Percentiles rank a stretch among this genome's conserved stretches.
Evolutionary conservation across 2,888 invertebrate genomes (phyloP).

Genomic region (Clostera curtula): DNA sequence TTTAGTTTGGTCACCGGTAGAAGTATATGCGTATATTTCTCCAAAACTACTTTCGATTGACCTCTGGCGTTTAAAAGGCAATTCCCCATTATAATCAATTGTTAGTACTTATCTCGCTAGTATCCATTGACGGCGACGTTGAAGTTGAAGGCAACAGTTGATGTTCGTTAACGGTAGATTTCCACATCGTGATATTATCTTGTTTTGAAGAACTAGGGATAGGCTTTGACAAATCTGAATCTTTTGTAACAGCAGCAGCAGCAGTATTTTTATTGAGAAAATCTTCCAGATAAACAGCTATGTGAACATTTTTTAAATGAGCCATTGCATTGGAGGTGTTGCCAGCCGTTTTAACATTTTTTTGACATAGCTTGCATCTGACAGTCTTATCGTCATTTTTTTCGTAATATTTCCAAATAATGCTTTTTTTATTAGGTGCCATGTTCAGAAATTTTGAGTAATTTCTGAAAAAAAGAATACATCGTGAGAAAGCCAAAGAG

Average conservation of each 20-base stretch:
- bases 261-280: constrained; percentile 6
- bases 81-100: constrained; percentile 11
- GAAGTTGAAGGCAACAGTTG: constrained; percentile 14
- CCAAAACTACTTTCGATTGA: constrained; percentile 19
- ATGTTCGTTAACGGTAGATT: constrained; percentile 14
- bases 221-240: constrained; percentile 10
- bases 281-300: constrained; percentile 15
- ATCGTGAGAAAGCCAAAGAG: neutral
- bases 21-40: constrained; percentile 17
- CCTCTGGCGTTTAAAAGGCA: constrained; percentile 19
- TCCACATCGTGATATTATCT: constrained; percentile 13
- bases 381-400: constrained; percentile 14
- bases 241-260: constrained; percentile 3
- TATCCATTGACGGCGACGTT: constrained; percentile 13
- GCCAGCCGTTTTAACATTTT: constrained; percentile 18
- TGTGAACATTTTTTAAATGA: constrained; percentile 19
- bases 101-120: constrained; percentile 11
- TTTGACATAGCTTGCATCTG: constrained; percentile 20
- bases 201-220: constrained; percentile 16
- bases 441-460: neutral
- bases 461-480: neutral
- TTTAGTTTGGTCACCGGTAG: constrained; percentile 16
- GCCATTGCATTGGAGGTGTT: constrained; percentile 19
- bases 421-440: constrained; percentile 1
- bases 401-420: constrained; percentile 8